Percentiles rank a stretch among this genome's conserved stretches.
Conservation (phyloP, 2,888 invertebrate species). For the Archaeoteleia sp. region DNA sequence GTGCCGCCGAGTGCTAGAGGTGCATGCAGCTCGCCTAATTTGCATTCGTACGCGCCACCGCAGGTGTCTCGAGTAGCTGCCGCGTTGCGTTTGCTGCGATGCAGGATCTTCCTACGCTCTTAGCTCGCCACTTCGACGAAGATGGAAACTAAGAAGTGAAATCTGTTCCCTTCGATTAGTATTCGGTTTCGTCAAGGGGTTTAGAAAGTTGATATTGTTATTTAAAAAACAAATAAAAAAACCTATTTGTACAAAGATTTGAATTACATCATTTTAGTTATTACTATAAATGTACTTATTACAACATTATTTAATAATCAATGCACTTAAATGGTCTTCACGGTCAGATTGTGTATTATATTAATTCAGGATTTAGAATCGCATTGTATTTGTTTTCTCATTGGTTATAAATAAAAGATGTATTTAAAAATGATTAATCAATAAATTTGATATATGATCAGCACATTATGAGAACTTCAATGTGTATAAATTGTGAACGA, state of each 20-base stretch:
- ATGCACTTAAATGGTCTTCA: too few relatives aligned
- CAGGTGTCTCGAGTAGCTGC: constrained; percentile 40
- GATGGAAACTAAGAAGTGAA: constrained; percentile 22
- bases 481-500: too few relatives aligned
- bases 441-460: too few relatives aligned
- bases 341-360: too few relatives aligned
- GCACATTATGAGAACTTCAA: too few relatives aligned
- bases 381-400: too few relatives aligned
- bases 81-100: constrained; percentile 36
- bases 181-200: constrained; percentile 3
- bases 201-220: not conserved
- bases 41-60: constrained; percentile 46
- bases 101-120: constrained; percentile 31
- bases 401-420: too few relatives aligned
- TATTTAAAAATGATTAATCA: too few relatives aligned
- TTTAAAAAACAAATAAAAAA: constrained; percentile 3
- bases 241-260: not conserved
- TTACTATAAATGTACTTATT: too few relatives aligned
- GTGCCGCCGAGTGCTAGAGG: constrained; percentile 44
- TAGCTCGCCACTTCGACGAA: constrained; percentile 12
- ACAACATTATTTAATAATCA: too few relatives aligned
- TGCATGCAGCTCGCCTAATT: constrained; percentile 46
- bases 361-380: too few relatives aligned
- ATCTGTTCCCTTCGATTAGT: constrained; percentile 17
- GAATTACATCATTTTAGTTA: too few relatives aligned